Conservation (phyloP, 2,113 vertebrate species). For the Hoplias malabaricus region DNA sequence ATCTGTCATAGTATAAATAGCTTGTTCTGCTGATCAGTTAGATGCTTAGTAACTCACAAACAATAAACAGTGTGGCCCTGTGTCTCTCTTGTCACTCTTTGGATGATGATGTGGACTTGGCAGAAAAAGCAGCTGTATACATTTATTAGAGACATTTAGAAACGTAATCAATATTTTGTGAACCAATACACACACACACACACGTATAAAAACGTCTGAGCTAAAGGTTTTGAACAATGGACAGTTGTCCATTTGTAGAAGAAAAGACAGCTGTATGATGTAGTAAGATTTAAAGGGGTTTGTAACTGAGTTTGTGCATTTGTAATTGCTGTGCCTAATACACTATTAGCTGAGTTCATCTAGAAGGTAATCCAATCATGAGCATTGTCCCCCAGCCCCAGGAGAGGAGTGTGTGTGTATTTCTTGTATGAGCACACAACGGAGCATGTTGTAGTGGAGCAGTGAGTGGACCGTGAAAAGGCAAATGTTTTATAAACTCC, state of each 20-base stretch:
- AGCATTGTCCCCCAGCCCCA: neutral
- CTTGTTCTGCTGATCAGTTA: neutral
- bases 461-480: no score
- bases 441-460: neutral
- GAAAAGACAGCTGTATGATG: constrained; percentile 4
- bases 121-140: constrained; percentile 8
- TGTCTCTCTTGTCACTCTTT: neutral
- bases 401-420: neutral
- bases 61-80: neutral
- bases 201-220: no score
- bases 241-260: no score
- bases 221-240: no score
- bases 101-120: neutral
- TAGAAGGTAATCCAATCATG: neutral
- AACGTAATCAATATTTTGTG: no score
- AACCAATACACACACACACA: no score
- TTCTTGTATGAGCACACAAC: neutral
- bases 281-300: neutral
- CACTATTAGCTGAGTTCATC: neutral
- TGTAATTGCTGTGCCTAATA: neutral
- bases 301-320: neutral
- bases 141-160: neutral
- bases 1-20: neutral
- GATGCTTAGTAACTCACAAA: neutral
- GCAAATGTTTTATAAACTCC: no score